A percentile compares a stretch with the other conserved stretches of the same genome.
Conservation (phyloP, 1,140 invertebrate species). For the Ceratina japonica region DNA sequence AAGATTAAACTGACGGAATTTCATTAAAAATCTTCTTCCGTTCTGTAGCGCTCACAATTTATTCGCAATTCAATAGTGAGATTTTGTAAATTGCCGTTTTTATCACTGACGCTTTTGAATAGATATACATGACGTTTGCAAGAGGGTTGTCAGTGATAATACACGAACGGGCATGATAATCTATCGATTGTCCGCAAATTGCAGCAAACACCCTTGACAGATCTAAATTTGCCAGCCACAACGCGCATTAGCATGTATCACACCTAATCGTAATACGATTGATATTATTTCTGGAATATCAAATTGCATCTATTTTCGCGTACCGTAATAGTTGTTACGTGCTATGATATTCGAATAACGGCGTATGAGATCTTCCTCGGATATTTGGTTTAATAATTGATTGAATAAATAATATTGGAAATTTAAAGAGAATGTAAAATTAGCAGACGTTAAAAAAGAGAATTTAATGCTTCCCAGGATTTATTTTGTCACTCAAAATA, state of each 20-base stretch:
- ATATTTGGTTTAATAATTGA: too few species aligned
- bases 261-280: background rate
- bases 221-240: background rate
- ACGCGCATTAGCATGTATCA: too few species aligned
- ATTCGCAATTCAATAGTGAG: conserved; percentile 17
- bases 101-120: conserved; percentile 16
- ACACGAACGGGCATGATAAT: background rate
- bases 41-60: background rate
- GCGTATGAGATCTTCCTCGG: background rate
- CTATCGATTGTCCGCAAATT: background rate
- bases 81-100: conserved; percentile 41
- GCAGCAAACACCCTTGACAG: background rate
- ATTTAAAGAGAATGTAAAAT: too few species aligned
- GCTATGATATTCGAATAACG: background rate
- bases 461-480: too few species aligned
- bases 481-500: background rate
- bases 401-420: too few species aligned
- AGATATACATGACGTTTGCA: background rate
- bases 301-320: background rate
- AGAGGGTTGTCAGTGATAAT: background rate
- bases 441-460: too few species aligned
- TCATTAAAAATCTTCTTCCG: too few species aligned
- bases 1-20: too few species aligned
- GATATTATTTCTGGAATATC: background rate
- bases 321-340: background rate